Percentiles rank a stretch among this genome's conserved stretches.
phyloP scores from a whole-genome alignment of 2,797 vertebrate species.

The Danio jaintianensis region DNA sequence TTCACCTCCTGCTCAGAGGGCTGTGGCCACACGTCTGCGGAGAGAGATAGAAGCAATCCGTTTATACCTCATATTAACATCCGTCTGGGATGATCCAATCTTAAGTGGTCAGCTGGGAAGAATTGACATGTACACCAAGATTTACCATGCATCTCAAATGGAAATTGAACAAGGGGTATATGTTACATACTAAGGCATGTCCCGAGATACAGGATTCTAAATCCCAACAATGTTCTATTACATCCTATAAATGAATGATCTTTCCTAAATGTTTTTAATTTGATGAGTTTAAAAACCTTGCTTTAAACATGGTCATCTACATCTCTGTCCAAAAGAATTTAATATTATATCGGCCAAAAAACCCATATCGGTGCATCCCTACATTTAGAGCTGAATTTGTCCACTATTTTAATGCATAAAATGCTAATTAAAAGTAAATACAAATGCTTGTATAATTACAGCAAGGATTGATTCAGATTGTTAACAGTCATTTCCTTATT shows the following conservation, averaged over 20 bases:
- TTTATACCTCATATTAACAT: conserved; percentile 28
- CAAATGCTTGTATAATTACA: neutral
- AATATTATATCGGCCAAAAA: too few relatives aligned
- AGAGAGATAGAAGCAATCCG: conserved; percentile 61
- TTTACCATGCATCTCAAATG: neutral
- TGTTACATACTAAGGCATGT: neutral
- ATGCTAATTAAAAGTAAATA: neutral
- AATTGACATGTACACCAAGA: neutral
- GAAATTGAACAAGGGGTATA: neutral
- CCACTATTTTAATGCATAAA: neutral
- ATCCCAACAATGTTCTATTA: neutral
- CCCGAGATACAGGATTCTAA: neutral
- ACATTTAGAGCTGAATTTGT: neutral
- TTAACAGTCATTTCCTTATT: conserved; percentile 2
- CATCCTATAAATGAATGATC: neutral
- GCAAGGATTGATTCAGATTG: neutral
- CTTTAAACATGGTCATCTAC: too few relatives aligned
- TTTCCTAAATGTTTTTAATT: neutral
- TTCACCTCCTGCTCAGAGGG: conserved; percentile 89
- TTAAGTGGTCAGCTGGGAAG: conserved; percentile 6
- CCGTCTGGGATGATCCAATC: neutral
- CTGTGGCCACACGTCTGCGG: conserved; percentile 85
- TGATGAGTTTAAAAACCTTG: neutral
- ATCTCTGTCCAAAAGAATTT: neutral
- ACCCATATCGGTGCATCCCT: neutral